phyloP scores from a whole-genome alignment of 2,797 vertebrate species.

The Lacerta agilis region DNA sequence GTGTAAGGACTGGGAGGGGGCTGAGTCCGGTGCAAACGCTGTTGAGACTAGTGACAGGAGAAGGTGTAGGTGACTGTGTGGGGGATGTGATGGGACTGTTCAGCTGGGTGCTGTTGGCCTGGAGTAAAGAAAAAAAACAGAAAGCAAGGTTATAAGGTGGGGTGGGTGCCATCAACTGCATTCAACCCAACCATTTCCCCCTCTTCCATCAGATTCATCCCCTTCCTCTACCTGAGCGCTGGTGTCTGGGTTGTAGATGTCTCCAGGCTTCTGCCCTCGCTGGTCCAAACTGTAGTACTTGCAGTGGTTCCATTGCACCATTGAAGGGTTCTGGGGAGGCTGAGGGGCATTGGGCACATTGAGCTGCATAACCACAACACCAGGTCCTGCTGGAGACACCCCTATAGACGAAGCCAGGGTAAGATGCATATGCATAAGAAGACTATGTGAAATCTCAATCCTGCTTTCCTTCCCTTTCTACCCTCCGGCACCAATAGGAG shows the following conservation, averaged over 20 bases:
- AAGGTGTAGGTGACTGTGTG: constrained; percentile 94
- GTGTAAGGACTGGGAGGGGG: constrained; percentile 92
- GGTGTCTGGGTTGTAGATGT: constrained; percentile 90
- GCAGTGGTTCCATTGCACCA: constrained; percentile 98
- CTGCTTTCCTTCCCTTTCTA: neutral
- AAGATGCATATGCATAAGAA: neutral
- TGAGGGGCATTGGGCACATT: constrained; percentile 96
- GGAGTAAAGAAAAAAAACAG: constrained; percentile 19
- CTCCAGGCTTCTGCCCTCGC: constrained; percentile 91
- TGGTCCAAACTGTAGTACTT: constrained; percentile 98
- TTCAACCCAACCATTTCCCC: neutral
- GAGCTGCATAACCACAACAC: constrained; percentile 98
- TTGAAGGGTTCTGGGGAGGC: constrained; percentile 88
- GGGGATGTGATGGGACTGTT: constrained; percentile 93
- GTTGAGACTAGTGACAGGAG: constrained; percentile 91
- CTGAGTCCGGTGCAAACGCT: constrained; percentile 93
- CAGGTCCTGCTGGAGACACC: constrained; percentile 91
- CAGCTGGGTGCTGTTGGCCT: constrained; percentile 91
- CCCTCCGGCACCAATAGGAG: neutral
- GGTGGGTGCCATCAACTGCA: accelerated
- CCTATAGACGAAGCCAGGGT: constrained; percentile 75
- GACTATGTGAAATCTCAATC: neutral
- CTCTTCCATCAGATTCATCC: neutral
- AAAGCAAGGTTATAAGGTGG: neutral
- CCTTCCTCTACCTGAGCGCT: constrained; percentile 84